A percentile compares a stretch with the other conserved stretches of the same genome.
phyloP scores from a whole-genome alignment of 2,888 invertebrate genomes.

The Drosophila melanosoma region DNA sequence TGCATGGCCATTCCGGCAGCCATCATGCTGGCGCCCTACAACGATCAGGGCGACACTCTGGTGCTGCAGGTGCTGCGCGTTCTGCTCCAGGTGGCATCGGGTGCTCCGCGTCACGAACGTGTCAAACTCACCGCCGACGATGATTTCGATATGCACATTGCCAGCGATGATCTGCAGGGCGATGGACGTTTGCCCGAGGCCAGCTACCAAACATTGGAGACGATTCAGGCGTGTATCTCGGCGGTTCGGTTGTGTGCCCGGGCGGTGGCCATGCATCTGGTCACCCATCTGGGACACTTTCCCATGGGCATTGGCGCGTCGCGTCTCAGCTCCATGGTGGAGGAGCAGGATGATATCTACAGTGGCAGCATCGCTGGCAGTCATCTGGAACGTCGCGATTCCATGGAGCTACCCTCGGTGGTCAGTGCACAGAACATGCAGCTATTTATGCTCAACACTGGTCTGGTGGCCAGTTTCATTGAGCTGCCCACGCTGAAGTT shows the following conservation, averaged over 20 bases:
- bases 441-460: slow-evolving; percentile 93
- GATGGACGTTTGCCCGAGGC: slow-evolving; percentile 82
- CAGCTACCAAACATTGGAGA: slow-evolving; percentile 84
- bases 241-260: slow-evolving; percentile 87
- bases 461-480: slow-evolving; percentile 94
- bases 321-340: slow-evolving; percentile 94
- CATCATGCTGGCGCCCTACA: slow-evolving; percentile 86
- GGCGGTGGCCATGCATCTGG: slow-evolving; percentile 91
- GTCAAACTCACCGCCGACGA: slow-evolving; percentile 84
- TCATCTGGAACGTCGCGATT: slow-evolving; percentile 78
- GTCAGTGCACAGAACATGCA: slow-evolving; percentile 93
- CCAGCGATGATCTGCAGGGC: slow-evolving; percentile 82
- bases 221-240: slow-evolving; percentile 86
- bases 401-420: slow-evolving; percentile 91
- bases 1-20: slow-evolving; percentile 92
- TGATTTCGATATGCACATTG: slow-evolving; percentile 84
- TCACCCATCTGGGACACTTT: slow-evolving; percentile 97
- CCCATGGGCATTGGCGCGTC: slow-evolving; percentile 96
- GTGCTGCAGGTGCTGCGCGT: slow-evolving; percentile 91
- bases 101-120: slow-evolving; percentile 80
- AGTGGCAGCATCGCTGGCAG: slow-evolving; percentile 39
- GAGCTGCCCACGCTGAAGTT: slow-evolving; percentile 94
- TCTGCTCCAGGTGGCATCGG: slow-evolving; percentile 83
- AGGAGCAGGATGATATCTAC: slow-evolving; percentile 94
- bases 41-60: slow-evolving; percentile 84